Evolutionary conservation across 64 coral and sea anemone genomes (phyloP), one percentile per base, ranked within the genome.

Genomic region (Porites lutea): DNA sequence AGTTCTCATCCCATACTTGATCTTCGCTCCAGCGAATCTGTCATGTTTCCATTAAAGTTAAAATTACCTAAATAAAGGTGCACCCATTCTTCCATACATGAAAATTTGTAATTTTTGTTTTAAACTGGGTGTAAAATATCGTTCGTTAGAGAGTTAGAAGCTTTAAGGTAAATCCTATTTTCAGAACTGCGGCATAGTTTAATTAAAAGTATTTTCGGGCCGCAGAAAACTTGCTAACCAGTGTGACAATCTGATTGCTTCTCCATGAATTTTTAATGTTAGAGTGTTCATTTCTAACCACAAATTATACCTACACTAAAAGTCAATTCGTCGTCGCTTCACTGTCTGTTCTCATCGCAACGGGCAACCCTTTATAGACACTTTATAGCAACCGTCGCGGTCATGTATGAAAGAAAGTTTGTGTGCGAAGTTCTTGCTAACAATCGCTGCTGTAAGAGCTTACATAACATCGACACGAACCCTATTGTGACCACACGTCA

Each of bases 121-220:
- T 37, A 37, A 15, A 52, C 48, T 16, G 18, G 4, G 27, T 46
- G 18, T 4, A 65, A 65, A 65, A 13, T 65, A 65, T 65, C 62
- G 13, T 65, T 65, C 4, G 13, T 12, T 65, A 16, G 73, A 76
- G 11, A 18, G 14, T 76, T 76, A 76, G 49, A 15, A 76, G 48
- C 47, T 76, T 76, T 51, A 65, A 76, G 51, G 49, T 50, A 76
- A 76, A 52, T 76, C 73, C 47, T 50, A 76, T 76, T 11, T 76
- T 65, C 51, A 50, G 51, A 15, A 49, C 54, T 84, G 64, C 16
- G 13, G 60, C 43, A 47, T 4, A 68, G 61, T 84, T 67, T 52
- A 84, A 84, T 84, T 68, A 69, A 19, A 66, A 8, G 16, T 19
- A 68, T 65, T 61, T 68, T 23, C 81, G 67, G 15, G 47, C 73